These are phyloP conservation scores for Ypsolopha sequella DNA, from an alignment of 2,888 invertebrate species.

Conservation along the genomic window DNA sequence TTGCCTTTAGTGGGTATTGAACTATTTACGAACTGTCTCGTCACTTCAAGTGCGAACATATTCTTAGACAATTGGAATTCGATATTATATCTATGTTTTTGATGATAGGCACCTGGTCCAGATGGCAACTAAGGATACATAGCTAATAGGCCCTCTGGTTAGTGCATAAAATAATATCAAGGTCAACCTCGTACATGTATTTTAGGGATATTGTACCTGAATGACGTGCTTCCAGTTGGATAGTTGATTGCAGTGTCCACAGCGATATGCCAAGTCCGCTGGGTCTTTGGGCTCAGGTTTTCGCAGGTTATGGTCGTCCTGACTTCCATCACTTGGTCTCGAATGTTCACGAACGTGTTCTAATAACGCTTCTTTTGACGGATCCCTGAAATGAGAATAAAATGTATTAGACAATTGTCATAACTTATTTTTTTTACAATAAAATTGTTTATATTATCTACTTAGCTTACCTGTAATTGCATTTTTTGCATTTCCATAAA, in stretches of 20 bases:
- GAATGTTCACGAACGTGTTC: slow-evolving; percentile 61
- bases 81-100: no score
- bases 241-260: slow-evolving; percentile 85
- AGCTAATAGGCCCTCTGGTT: no score
- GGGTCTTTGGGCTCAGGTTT: slow-evolving; percentile 52
- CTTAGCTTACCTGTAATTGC: slow-evolving; percentile 82
- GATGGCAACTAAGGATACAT: no score
- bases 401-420: neutral
- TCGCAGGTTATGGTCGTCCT: slow-evolving; percentile 26
- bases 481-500: slow-evolving; percentile 91
- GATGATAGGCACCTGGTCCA: no score
- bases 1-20: no score
- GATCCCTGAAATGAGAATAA: slow-evolving; percentile 39
- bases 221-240: slow-evolving; percentile 90
- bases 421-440: no score
- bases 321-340: slow-evolving; percentile 25
- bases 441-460: neutral
- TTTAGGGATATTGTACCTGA: slow-evolving; percentile 70
- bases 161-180: neutral
- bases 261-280: slow-evolving; percentile 71
- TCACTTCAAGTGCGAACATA: no score
- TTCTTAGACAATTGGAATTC: no score
- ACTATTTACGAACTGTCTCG: no score
- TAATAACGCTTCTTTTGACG: slow-evolving; percentile 57
- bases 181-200: neutral